phyloP scores from a whole-genome alignment of 2,888 invertebrate species.

The Gibbula magus region DNA sequence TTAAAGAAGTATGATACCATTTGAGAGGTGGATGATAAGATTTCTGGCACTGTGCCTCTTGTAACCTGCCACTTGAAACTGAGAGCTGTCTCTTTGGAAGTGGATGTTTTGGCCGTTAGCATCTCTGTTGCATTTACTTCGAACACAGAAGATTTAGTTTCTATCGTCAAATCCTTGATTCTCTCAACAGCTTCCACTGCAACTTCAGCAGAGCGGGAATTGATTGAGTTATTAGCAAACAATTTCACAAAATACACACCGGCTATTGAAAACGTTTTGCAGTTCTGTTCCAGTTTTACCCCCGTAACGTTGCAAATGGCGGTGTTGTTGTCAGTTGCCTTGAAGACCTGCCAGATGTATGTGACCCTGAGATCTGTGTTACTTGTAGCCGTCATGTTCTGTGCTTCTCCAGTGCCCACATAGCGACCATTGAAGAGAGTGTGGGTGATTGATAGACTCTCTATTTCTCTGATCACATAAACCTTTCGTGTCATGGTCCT shows the following conservation, averaged over 20 bases:
- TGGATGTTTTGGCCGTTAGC: not conserved
- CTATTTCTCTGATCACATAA: conserved; percentile 41
- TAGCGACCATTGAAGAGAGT: conserved; percentile 31
- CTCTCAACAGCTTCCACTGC: conserved; percentile 27
- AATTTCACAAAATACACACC: not conserved
- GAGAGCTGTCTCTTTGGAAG: not conserved
- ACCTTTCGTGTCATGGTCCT: conserved; percentile 23
- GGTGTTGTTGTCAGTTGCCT: not conserved
- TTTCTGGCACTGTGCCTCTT: no score
- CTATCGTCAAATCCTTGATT: not conserved
- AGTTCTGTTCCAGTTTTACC: not conserved
- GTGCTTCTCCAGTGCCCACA: conserved; percentile 36
- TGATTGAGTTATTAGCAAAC: conserved; percentile 33
- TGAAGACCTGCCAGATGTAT: conserved; percentile 13
- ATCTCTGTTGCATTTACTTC: not conserved
- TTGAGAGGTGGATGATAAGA: no score
- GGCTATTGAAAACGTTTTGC: not conserved
- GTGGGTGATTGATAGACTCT: conserved; percentile 38
- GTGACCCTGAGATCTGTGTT: conserved; percentile 35
- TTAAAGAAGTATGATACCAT: not conserved
- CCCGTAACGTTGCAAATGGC: not conserved
- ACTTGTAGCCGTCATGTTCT: conserved; percentile 25
- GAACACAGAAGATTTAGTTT: not conserved
- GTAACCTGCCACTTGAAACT: not conserved
- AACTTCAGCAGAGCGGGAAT: not conserved